A percentile compares a stretch with the other conserved stretches of the same genome.
Conservation (phyloP, 2,888 invertebrate genomes). For the Acanthosepion pharaonis region DNA sequence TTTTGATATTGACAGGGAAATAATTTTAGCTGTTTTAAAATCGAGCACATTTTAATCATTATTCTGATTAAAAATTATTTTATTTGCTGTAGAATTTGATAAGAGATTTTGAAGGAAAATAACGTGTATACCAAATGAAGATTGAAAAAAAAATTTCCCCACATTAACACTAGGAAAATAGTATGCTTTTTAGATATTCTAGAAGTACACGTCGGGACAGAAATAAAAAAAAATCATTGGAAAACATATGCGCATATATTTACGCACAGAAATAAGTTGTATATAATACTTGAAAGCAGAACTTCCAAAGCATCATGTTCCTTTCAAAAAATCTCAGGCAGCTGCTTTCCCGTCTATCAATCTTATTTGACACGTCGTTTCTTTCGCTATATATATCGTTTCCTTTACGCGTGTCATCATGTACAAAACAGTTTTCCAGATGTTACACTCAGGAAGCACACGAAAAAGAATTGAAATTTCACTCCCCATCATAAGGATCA, state of each 20-base stretch:
- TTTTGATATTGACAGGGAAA: too few species aligned
- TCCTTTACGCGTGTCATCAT: not conserved
- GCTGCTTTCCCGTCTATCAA: not conserved
- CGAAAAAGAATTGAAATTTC: not conserved
- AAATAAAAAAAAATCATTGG: not conserved
- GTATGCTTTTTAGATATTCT: not conserved
- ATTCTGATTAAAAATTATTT: too few species aligned
- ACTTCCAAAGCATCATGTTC: too few species aligned
- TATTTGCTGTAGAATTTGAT: too few species aligned
- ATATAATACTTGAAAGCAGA: too few species aligned
- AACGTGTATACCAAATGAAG: too few species aligned
- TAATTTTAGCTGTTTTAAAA: too few species aligned
- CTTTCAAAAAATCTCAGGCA: not conserved
- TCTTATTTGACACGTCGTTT: slow-evolving; percentile 17
- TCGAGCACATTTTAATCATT: too few species aligned
- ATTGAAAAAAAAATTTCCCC: too few species aligned
- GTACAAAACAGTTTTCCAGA: slow-evolving; percentile 6
- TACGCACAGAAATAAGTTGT: too few species aligned
- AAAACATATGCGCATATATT: not conserved
- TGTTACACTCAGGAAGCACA: not conserved
- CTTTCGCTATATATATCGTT: not conserved
- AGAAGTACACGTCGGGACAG: not conserved
- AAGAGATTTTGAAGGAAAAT: too few species aligned
- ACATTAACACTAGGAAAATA: too few species aligned
- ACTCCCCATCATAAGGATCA: not conserved